Evolutionary conservation across 2,888 invertebrate species (phyloP).

Genomic region (Ornithoptera alexandrae): DNA sequence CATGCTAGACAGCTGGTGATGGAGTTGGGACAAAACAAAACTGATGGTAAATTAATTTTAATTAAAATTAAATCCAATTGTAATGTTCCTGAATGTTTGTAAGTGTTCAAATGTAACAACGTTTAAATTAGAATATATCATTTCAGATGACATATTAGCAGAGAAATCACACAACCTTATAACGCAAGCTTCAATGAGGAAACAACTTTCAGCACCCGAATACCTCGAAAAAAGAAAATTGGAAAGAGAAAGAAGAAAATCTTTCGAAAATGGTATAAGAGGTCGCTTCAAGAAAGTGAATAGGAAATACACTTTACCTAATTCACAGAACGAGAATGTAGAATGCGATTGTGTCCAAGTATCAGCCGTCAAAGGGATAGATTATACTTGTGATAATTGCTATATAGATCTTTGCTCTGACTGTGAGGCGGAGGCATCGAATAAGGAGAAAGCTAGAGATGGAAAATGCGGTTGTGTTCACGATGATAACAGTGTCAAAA

Average conservation of each 20-base stretch:
- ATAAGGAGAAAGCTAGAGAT: conserved; percentile 51
- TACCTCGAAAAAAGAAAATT: conserved; percentile 92
- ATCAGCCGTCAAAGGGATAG: conserved; percentile 66
- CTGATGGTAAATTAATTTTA: conserved; percentile 77
- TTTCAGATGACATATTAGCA: conserved; percentile 81
- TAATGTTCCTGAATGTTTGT: neutral
- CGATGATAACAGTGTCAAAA: conserved; percentile 43
- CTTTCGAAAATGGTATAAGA: conserved; percentile 80
- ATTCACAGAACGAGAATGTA: conserved; percentile 50
- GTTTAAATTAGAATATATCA: neutral
- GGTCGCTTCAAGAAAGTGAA: conserved; percentile 81
- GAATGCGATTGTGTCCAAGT: conserved; percentile 67
- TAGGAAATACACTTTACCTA: conserved; percentile 63
- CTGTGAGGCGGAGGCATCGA: conserved; percentile 61
- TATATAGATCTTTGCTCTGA: conserved; percentile 71
- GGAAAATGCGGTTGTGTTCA: conserved; percentile 58
- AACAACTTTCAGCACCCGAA: conserved; percentile 91
- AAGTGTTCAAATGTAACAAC: neutral
- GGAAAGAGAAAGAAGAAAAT: conserved; percentile 83
- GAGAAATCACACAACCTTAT: conserved; percentile 80
- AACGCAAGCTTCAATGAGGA: conserved; percentile 82
- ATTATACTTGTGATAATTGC: conserved; percentile 70
- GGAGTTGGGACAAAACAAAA: conserved; percentile 89
- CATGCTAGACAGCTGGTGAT: conserved; percentile 95
- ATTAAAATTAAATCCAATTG: neutral